These are phyloP conservation scores for Xanthia icteritia DNA, from an alignment of 2,888 invertebrate species.

Conservation along the genomic window DNA sequence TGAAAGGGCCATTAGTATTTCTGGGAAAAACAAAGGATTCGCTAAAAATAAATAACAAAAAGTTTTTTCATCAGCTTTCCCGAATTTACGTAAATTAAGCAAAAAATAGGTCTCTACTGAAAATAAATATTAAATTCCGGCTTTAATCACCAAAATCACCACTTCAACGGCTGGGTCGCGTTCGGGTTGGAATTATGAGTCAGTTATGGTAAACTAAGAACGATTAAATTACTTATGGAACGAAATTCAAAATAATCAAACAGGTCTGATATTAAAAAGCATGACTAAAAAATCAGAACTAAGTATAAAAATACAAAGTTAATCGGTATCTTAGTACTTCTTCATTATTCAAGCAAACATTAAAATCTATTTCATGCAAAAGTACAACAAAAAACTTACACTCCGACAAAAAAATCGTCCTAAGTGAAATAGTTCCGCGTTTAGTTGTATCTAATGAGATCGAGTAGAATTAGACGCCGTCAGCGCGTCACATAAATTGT, in stretches of 20 bases:
- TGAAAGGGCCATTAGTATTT: conserved; percentile 55
- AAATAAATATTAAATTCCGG: background rate
- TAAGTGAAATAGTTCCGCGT: conserved; percentile 86
- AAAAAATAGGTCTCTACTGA: background rate
- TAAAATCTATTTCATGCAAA: background rate
- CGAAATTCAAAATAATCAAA: too few species aligned
- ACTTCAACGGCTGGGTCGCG: background rate
- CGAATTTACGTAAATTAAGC: background rate
- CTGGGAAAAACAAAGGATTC: conserved; percentile 30
- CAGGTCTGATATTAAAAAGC: too few species aligned
- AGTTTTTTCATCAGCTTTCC: background rate
- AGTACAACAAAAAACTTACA: background rate
- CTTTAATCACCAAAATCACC: background rate
- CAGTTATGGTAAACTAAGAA: background rate
- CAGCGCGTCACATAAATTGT: conserved; percentile 88
- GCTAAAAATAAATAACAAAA: conserved; percentile 17
- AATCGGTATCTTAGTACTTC: too few species aligned
- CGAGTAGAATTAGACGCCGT: conserved; percentile 84
- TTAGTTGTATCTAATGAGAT: conserved; percentile 87
- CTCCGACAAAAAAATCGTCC: conserved; percentile 75
- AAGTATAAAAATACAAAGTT: too few species aligned
- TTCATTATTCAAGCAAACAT: background rate
- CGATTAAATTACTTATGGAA: too few species aligned
- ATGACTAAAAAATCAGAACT: too few species aligned
- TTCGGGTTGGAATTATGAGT: too few species aligned